These are phyloP conservation scores for Harpegnathos saltator DNA, from an alignment of 1,140 invertebrate species.

Conservation along the genomic window DNA sequence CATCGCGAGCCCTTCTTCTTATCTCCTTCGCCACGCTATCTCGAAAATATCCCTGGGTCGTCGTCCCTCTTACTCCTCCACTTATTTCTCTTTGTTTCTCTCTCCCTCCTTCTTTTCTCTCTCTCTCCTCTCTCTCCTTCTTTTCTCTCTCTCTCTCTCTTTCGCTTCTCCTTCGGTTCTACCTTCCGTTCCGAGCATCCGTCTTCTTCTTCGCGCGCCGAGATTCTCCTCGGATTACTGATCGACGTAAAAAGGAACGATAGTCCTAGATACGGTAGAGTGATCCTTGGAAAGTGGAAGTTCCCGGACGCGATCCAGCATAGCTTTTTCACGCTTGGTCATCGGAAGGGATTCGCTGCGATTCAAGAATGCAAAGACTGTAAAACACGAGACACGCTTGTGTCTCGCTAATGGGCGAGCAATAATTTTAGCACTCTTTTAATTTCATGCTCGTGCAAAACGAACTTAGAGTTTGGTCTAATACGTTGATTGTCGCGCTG, in stretches of 20 bases:
- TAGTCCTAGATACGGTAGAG: neutral
- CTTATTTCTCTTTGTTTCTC: neutral
- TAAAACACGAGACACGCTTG: neutral
- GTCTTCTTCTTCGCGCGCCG: neutral
- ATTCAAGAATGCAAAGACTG: neutral
- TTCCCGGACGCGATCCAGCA: neutral
- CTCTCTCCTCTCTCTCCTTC: neutral
- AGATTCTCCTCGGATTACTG: conserved; percentile 5
- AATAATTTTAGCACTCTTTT: too few relatives aligned
- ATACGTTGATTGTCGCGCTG: too few relatives aligned
- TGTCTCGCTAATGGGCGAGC: neutral
- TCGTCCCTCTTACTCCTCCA: neutral
- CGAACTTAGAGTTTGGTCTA: too few relatives aligned
- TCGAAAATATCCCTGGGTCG: conserved; percentile 32
- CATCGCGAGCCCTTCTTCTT: conserved; percentile 22
- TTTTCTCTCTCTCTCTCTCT: neutral
- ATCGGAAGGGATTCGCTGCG: neutral
- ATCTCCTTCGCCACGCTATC: conserved; percentile 35
- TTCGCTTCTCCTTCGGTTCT: neutral
- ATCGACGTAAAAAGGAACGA: neutral
- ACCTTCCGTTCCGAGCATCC: neutral
- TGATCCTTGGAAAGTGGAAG: neutral
- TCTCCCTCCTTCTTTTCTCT: too few relatives aligned
- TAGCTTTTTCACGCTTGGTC: neutral
- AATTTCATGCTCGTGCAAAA: too few relatives aligned